Evolutionary conservation across 2,113 vertebrate genomes (phyloP), one percentile per base, ranked within the genome.

Genomic region (Gila orcuttii): DNA sequence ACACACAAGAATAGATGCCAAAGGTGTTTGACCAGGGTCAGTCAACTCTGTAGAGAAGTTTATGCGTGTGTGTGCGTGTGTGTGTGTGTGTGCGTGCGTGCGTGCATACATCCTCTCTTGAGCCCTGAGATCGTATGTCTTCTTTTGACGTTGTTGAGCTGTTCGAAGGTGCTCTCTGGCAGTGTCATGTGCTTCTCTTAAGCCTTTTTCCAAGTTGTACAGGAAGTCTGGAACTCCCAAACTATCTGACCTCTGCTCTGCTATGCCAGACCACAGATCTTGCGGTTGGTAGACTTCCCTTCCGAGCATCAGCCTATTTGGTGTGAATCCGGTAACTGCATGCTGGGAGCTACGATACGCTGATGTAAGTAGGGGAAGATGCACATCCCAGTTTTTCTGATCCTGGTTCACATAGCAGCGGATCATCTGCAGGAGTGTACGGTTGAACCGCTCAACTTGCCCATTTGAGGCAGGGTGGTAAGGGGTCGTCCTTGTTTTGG

Each of bases 311-410:
- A 86, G 17, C 11, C 62, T 59, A 11, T 80, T 86, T 8, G 76
- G 77, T 23, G 62, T 86, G 60, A 86, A 71, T 12, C 76, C 77
- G 0, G 84, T 86, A 31, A 42, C 69, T 33, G 77, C 7, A 80
- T 86, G 79, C 36, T 25, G 85, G 0, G 23, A 68, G 47, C 60
- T 82, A 10, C 45, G n/a, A 19, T 64, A 86, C 1, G 76, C 39
- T 39, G 31, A 52, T 17, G 76, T 45, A 21, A 80, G 52, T 0
- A 69, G 17, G 8, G 84, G 76, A 6, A 86, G 64, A 11, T 86
- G 60, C 45, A 9, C 28, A 52, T 86, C 76, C 84, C 80, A 74
- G 76, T 88, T 78, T 21, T 73, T 83, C 33, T 88, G 82, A 9
- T 84, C 75, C 36, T 84, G 39, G 39, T 25, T 66, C 5, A 55